Base-by-base conservation (phyloP, 2,888 invertebrate genomes). In the Adela reaumurella region DNA sequence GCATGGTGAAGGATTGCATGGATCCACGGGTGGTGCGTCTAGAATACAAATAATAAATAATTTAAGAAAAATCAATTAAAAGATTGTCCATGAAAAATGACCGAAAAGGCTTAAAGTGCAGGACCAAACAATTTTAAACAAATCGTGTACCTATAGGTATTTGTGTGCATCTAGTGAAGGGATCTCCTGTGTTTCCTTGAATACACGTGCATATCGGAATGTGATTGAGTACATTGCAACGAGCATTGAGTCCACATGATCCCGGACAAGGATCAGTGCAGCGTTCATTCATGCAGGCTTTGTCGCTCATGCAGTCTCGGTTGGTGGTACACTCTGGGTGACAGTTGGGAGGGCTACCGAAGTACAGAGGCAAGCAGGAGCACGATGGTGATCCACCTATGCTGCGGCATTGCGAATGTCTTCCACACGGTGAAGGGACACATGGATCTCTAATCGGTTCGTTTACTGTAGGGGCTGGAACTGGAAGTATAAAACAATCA, bases 211-310 rank as follows among this genome's bases (percentile, higher is more conserved):
- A 88, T 46, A 83, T 80, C 2, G 87, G 84, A 29, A 81, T 73
- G 57, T 87, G 87, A 54, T 83, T 83, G 46, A 83, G 72, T 17
- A 86, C 84, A 45, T 66, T 67, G 62, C 86, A 82, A 54, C 69
- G 65, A 44, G 87, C 81, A 53, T 74, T 70, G 59, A 72, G 62
- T 52, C 87, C 86, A 62, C 87, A 88, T 1, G 86, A 82, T n/a
- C 87, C 87, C 41, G 82, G 83, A 56, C 88, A 89, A 1, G 88
- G 87, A 61, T 87, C 85, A 51, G 70, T 68, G 59, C 87, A 87
- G 62, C 81, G 85, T 60, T 85, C 82, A 52, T 80, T 81, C 19
- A 87, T 79, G 58, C 88, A 89, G 8, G 88, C 83, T 51, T 80
- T 68, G 51, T 84, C 83, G 52, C 83, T 82, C 6, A 83, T 60